phyloP scores from a whole-genome alignment of 2,888 invertebrate species.

The Altica lythri region DNA sequence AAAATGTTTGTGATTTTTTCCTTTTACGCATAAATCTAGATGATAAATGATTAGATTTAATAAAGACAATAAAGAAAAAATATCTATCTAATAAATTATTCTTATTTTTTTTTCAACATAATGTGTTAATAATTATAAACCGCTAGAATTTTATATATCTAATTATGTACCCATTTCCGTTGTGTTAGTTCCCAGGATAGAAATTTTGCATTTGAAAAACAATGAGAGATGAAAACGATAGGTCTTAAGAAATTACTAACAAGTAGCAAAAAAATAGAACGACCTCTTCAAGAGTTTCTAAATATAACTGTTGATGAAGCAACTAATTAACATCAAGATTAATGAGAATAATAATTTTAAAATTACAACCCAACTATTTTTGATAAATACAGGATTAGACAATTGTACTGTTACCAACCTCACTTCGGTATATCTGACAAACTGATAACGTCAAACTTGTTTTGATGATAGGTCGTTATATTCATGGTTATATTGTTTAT shows the following conservation, averaged over 20 bases:
- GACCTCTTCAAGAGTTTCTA: constrained; percentile 12
- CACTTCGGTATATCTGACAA: no score
- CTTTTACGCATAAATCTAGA: no score
- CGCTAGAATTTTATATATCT: constrained; percentile 39
- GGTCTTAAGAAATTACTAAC: constrained; percentile 18
- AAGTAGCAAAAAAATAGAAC: constrained; percentile 16
- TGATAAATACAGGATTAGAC: no score
- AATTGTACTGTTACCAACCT: no score
- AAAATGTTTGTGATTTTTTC: no score
- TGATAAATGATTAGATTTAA: constrained; percentile 15
- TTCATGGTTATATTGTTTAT: no score
- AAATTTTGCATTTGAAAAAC: constrained; percentile 38
- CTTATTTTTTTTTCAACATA: constrained; percentile 32
- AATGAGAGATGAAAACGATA: constrained; percentile 32
- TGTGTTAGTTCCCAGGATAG: constrained; percentile 41
- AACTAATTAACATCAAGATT: constrained; percentile 15
- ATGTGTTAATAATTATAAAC: constrained; percentile 44
- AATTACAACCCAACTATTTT: no score
- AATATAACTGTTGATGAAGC: constrained; percentile 11
- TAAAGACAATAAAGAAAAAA: constrained; percentile 24
- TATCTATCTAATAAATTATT: constrained; percentile 30
- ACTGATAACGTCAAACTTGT: no score
- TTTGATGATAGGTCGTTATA: no score
- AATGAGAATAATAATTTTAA: no score
- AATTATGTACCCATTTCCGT: constrained; percentile 41